Evolutionary conservation across 2,113 vertebrate species (phyloP).

Genomic region (Himantopus leucocephalus): DNA sequence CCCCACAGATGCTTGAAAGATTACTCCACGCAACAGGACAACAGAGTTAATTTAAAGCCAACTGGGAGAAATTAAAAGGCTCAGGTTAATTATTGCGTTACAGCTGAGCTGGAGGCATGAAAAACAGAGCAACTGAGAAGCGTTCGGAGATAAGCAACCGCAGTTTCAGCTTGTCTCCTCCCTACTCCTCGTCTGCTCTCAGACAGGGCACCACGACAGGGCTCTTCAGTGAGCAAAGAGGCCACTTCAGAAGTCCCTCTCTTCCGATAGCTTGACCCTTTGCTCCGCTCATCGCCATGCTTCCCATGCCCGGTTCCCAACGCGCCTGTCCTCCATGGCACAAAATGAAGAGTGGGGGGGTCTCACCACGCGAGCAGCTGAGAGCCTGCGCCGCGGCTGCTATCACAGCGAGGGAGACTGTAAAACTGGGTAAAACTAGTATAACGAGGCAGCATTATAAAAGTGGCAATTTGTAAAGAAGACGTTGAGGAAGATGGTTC

Average conservation of each 20-base stretch:
- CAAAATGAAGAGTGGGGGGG: neutral
- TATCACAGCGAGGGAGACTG: too few relatives aligned
- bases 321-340: fast-evolving
- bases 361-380: neutral
- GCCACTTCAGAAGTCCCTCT: neutral
- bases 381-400: too few relatives aligned
- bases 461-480: neutral
- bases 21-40: constrained; percentile 28
- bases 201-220: neutral
- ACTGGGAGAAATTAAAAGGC: constrained; percentile 61
- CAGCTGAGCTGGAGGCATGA: constrained; percentile 11
- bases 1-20: constrained; percentile 21
- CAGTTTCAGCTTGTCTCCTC: neutral
- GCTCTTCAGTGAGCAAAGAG: constrained; percentile 20
- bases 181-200: neutral
- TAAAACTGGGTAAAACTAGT: too few relatives aligned
- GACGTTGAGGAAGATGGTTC: neutral
- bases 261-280: neutral
- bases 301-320: fast-evolving
- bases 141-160: neutral
- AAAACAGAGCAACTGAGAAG: constrained; percentile 23
- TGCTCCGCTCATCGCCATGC: fast-evolving
- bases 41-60: constrained; percentile 53
- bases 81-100: constrained; percentile 44
- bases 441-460: neutral